These are phyloP conservation scores for Drosophila mauritiana DNA, from an alignment of 1,140 invertebrate genomes.

Conservation along the genomic window DNA sequence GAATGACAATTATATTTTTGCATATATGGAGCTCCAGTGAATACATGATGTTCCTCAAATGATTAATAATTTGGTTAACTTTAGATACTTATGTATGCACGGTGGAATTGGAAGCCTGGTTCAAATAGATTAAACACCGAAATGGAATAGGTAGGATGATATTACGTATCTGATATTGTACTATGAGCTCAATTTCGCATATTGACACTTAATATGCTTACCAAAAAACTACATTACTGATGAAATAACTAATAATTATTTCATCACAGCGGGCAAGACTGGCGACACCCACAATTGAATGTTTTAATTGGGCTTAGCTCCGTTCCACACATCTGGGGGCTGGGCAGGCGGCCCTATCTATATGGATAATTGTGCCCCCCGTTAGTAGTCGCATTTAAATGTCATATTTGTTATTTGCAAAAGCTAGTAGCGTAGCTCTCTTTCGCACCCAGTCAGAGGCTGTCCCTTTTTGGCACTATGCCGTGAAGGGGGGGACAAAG, in stretches of 20 bases:
- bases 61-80: too few relatives aligned
- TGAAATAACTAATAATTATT: slow-evolving; percentile 12
- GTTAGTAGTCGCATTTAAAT: slow-evolving; percentile 39
- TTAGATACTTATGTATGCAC: too few relatives aligned
- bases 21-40: background rate
- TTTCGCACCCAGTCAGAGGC: background rate
- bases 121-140: too few relatives aligned
- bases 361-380: slow-evolving; percentile 22
- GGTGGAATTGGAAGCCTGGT: too few relatives aligned
- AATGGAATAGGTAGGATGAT: too few relatives aligned
- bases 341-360: slow-evolving; percentile 22
- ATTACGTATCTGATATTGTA: background rate
- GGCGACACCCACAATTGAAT: slow-evolving; percentile 6
- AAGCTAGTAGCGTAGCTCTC: background rate
- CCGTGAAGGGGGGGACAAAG: background rate
- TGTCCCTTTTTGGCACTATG: slow-evolving; percentile 3
- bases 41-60: too few relatives aligned
- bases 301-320: slow-evolving; percentile 1
- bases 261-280: slow-evolving; percentile 17
- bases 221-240: background rate
- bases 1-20: background rate
- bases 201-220: background rate
- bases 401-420: slow-evolving; percentile 57
- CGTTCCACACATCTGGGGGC: slow-evolving; percentile 19
- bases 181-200: background rate